A percentile compares a stretch with the other conserved stretches of the same genome.
These are phyloP conservation scores for Drosophila silvestris DNA, from an alignment of 2,888 invertebrate species.

Conservation along the genomic window DNA sequence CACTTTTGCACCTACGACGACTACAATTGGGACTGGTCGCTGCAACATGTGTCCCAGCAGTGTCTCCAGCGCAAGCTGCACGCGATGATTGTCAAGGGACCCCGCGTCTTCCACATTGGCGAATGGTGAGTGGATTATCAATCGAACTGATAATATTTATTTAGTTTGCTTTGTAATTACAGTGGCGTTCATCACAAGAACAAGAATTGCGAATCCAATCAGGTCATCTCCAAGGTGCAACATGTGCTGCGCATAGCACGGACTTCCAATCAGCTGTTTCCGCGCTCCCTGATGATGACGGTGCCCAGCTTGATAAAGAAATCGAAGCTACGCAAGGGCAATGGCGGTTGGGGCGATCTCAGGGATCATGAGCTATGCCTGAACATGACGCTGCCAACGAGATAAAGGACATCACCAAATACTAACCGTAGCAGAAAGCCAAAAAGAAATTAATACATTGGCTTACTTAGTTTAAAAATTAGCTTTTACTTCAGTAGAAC, in stretches of 20 bases:
- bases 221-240: slow-evolving; percentile 93
- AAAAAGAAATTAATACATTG: slow-evolving; percentile 21
- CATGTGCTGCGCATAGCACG: slow-evolving; percentile 90
- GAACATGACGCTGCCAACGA: slow-evolving; percentile 87
- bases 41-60: slow-evolving; percentile 95
- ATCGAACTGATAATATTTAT: neutral
- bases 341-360: slow-evolving; percentile 98
- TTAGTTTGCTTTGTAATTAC: neutral
- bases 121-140: slow-evolving; percentile 91
- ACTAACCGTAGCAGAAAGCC: slow-evolving; percentile 23
- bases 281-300: slow-evolving; percentile 89
- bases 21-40: slow-evolving; percentile 99
- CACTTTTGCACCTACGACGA: slow-evolving; percentile 98
- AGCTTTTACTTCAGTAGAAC: slow-evolving; percentile 42
- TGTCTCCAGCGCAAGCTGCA: slow-evolving; percentile 91
- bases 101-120: slow-evolving; percentile 98
- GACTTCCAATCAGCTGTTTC: slow-evolving; percentile 88
- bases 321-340: slow-evolving; percentile 93
- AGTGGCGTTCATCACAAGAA: slow-evolving; percentile 99
- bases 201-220: slow-evolving; percentile 94
- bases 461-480: slow-evolving; percentile 35
- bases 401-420: slow-evolving; percentile 67
- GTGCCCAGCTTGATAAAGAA: slow-evolving; percentile 90
- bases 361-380: slow-evolving; percentile 93
- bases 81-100: slow-evolving; percentile 95